Base-by-base conservation (phyloP, 2,888 invertebrate genomes). In the Ectropis crepuscularia region DNA sequence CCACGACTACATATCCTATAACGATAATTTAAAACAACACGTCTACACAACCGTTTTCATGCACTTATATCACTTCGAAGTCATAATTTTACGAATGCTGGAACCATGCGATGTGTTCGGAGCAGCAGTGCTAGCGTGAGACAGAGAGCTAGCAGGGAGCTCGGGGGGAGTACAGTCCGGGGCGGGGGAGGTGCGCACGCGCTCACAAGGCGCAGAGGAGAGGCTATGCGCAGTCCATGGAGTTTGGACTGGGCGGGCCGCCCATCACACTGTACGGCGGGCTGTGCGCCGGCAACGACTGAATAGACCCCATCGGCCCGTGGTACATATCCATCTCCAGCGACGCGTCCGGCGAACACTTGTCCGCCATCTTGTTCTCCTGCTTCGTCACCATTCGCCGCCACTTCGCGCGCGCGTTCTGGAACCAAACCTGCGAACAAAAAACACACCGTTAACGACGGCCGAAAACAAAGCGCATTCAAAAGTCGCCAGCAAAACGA, bases 401-500 rank as follows among this genome's bases (percentile, higher is more conserved):
- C 96, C 97, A 98, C 93, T 98, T 98, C 73, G 98, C 98, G 45
- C 98, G 94, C 38, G 98, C 98, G 86, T 98, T 98, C 92, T 98
- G 98, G 92, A 98, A 98, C 98, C 98, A 98, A 61, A 98, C 98
- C 98, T 98, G 95, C 46, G 93, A 93, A 89, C 90, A 94, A 89
- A 84, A 89, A 83, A 86, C 73, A 37, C 61, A 73, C 61, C 53
- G 72, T 73, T 80, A 72, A 79, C 74, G 72, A 79, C 74, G 78
- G 79, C 74, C 54, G 71, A 75, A 75, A 76, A 83, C 75, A 76
- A 78, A 73, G 68, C 71, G 59, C 68, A 63, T 63, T 66, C 70
- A 70, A 75, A 77, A 68, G 75, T 79, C 83, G 83, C 83, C 70
- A 80, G 78, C 81, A 76, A 75, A 79, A 74, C 71, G 75, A 80